A percentile compares a stretch with the other conserved stretches of the same genome.
Evolutionary conservation across 2,888 invertebrate species (phyloP).

Genomic region (Abscondita cerata): DNA sequence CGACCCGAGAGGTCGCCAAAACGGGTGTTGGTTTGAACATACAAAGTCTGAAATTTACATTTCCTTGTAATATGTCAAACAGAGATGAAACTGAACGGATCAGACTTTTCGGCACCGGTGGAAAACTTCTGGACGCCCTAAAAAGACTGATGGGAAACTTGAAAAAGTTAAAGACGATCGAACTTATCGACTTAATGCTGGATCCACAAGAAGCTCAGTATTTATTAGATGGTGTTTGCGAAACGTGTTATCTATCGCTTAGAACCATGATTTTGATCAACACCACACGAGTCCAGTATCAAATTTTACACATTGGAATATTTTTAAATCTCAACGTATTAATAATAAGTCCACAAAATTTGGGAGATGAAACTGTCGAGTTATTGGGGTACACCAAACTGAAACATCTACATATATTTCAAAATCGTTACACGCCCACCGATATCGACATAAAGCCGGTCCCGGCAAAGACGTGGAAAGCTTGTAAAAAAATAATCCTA

Average conservation of each 20-base stretch:
- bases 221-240: conserved; percentile 75
- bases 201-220: conserved; percentile 74
- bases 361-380: conserved; percentile 74
- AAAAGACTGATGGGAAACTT: conserved; percentile 74
- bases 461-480: conserved; percentile 59
- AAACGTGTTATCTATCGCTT: conserved; percentile 69
- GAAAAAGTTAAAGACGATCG: conserved; percentile 67
- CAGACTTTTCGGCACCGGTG: conserved; percentile 79
- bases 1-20: conserved; percentile 45
- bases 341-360: conserved; percentile 74
- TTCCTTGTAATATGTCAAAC: conserved; percentile 76
- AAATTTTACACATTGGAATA: conserved; percentile 76
- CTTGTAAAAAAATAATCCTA: conserved; percentile 64
- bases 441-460: conserved; percentile 62
- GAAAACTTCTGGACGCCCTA: conserved; percentile 69
- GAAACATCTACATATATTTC: conserved; percentile 73
- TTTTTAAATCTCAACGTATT: conserved; percentile 76
- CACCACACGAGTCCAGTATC: conserved; percentile 72
- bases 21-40: conserved; percentile 66
- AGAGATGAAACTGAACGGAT: conserved; percentile 68
- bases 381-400: conserved; percentile 71
- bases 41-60: conserved; percentile 70
- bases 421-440: conserved; percentile 73
- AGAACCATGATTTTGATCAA: conserved; percentile 73
- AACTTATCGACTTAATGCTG: conserved; percentile 76